Evolutionary conservation across 2,113 vertebrate species (phyloP).

Genomic region (Coturnix japonica): DNA sequence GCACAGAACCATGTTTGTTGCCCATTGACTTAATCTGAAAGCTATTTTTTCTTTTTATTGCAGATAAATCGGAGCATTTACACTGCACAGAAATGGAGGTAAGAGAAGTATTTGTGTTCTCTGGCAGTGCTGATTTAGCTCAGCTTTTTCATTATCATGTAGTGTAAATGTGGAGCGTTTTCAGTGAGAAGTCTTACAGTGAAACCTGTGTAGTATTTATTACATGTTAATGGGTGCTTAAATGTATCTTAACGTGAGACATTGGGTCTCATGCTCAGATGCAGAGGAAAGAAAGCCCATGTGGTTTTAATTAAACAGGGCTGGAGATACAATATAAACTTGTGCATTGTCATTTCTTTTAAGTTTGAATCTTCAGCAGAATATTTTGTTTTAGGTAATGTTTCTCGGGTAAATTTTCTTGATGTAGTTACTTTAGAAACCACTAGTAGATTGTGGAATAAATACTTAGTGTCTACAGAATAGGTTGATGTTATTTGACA

Average conservation of each 20-base stretch:
- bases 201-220: neutral
- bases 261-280: neutral
- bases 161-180: neutral
- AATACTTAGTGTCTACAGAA: neutral
- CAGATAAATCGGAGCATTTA: constrained; percentile 82
- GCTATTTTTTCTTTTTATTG: constrained; percentile 45
- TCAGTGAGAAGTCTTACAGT: neutral
- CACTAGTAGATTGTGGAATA: neutral
- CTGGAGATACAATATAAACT: neutral
- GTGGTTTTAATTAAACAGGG: neutral
- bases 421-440: neutral
- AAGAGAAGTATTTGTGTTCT: constrained; percentile 67
- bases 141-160: neutral
- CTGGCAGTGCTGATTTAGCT: neutral
- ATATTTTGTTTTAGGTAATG: neutral
- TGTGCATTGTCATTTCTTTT: neutral
- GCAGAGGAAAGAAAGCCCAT: neutral
- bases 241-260: neutral
- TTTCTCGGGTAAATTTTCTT: neutral
- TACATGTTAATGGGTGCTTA: neutral
- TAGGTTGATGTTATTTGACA: neutral
- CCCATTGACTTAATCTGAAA: neutral
- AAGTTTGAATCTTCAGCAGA: neutral
- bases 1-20: neutral
- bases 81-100: constrained; percentile 89